phyloP scores from a whole-genome alignment of 1,140 invertebrate genomes.

The Drosophila trapezifrons region DNA sequence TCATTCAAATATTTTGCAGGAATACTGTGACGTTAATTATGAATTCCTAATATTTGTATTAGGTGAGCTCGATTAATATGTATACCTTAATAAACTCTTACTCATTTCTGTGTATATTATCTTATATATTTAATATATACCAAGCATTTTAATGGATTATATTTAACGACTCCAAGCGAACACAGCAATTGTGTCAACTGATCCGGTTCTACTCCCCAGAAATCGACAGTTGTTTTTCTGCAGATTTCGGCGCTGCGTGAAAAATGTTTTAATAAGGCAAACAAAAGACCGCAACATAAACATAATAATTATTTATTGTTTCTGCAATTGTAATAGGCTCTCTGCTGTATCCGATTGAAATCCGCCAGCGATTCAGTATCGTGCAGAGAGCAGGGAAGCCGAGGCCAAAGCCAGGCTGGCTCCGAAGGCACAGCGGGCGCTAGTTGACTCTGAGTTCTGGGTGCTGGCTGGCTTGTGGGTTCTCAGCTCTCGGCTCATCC shows the following conservation, averaged over 20 bases:
- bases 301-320: slow-evolving; percentile 57
- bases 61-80: background rate
- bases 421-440: slow-evolving; percentile 51
- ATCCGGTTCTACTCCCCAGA: background rate
- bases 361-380: slow-evolving; percentile 46
- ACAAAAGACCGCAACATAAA: slow-evolving; percentile 50
- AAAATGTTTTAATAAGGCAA: slow-evolving; percentile 51
- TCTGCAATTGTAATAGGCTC: slow-evolving; percentile 50
- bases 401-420: background rate
- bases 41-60: background rate
- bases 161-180: slow-evolving; percentile 6
- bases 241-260: slow-evolving; percentile 35
- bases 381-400: slow-evolving; percentile 38
- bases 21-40: background rate
- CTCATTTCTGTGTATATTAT: background rate
- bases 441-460: slow-evolving; percentile 40
- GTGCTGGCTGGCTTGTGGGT: slow-evolving; percentile 8
- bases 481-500: slow-evolving; percentile 16
- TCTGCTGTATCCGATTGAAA: slow-evolving; percentile 28
- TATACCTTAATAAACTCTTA: background rate
- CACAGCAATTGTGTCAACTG: slow-evolving; percentile 6
- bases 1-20: background rate
- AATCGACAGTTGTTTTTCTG: slow-evolving; percentile 4
- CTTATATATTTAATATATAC: background rate
- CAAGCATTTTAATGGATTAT: background rate